Base-by-base conservation (phyloP, 1,140 invertebrate species). In the Rhizoglyphus robini region DNA sequence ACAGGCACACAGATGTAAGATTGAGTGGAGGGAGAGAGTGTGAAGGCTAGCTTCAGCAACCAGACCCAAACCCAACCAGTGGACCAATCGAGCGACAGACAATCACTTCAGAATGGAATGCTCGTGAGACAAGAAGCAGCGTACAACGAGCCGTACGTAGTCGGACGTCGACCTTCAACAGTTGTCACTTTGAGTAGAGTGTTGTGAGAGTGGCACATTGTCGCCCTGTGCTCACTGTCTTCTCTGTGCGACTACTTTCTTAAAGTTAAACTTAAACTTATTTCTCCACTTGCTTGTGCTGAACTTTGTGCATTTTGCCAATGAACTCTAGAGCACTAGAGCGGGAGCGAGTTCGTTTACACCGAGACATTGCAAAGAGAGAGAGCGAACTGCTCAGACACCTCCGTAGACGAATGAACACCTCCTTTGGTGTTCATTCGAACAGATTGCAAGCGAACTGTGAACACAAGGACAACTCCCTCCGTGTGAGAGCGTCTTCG, bases 151-250 rank as follows among this genome's bases (percentile, higher is more conserved):
- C n/a, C n/a, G n/a, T n/a, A n/a, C n/a, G n/a, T n/a, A n/a, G n/a
- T 15, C 8, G 51, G 51, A 54, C 51, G 51, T 27, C 51, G 51
- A 54, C 51, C 51, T 54, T 54, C 51, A 54, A 32, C 51, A 54
- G 51, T 54, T 54, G 41, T 15, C 41, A 46, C 23, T 23, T 15
- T 46, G 15, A 46, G 41, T 23, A 46, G 41, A 46, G 41, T 15
- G 41, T 15, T 15, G 23, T 15, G 41, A 46, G 41, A 46, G 23
- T 46, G 41, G 41, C 41, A 15, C 41, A 46, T 23, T 15, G 15
- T 46, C 15, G 41, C 23, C 41, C 15, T 23, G n/a, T n/a, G n/a
- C n/a, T n/a, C n/a, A n/a, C n/a, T n/a, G n/a, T n/a, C n/a, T n/a
- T n/a, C n/a, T n/a, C n/a, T n/a, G n/a, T n/a, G n/a, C n/a, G n/a